A percentile compares a stretch with the other conserved stretches of the same genome.
These are phyloP conservation scores for Uropetala carovei DNA, from an alignment of 2,888 invertebrate genomes.

Conservation along the genomic window DNA sequence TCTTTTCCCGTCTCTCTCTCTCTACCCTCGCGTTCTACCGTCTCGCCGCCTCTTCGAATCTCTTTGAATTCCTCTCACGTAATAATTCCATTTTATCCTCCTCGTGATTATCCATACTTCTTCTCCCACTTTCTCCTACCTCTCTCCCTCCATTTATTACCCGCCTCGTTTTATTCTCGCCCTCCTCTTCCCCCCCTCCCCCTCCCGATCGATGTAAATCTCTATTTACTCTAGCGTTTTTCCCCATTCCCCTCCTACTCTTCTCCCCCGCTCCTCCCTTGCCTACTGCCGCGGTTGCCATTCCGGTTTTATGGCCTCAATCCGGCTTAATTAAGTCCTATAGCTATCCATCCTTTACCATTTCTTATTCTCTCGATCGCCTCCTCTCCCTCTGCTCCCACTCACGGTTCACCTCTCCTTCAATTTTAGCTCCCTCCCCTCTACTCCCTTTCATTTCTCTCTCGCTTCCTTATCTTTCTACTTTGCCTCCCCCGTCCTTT, in stretches of 20 bases:
- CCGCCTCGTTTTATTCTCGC: background rate
- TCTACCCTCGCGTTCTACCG: background rate
- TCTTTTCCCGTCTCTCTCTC: background rate
- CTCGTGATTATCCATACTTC: too few species aligned
- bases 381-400: background rate
- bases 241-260: background rate
- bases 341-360: background rate
- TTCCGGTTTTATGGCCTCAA: background rate
- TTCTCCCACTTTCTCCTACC: background rate
- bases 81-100: background rate
- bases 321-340: slow-evolving; percentile 10
- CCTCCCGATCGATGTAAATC: background rate
- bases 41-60: background rate
- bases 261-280: background rate
- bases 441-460: background rate
- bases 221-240: slow-evolving; percentile 4
- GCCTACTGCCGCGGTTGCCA: background rate
- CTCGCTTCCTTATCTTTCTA: background rate
- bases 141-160: background rate
- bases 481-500: background rate
- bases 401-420: background rate
- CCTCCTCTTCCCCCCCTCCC: background rate
- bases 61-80: background rate
- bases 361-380: background rate
- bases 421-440: background rate